These are phyloP conservation scores for Peromyscus eremicus DNA, from an alignment of 2,797 vertebrate genomes.

Conservation along the genomic window DNA sequence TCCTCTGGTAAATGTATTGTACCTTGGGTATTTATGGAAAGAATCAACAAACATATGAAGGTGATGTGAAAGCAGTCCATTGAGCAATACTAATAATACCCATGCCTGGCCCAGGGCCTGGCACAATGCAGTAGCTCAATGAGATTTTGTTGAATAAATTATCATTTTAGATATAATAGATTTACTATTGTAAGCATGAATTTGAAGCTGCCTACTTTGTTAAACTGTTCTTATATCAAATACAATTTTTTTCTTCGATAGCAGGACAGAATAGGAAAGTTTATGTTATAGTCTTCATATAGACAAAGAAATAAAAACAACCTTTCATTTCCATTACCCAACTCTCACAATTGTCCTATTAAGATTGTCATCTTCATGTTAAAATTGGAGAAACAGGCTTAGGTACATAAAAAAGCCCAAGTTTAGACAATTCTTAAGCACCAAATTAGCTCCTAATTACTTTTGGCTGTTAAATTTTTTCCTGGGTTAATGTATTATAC, in stretches of 20 bases:
- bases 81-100: neutral
- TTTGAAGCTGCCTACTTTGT: slow-evolving; percentile 1
- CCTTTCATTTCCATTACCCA: neutral
- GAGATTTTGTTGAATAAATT: slow-evolving; percentile 23
- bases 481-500: neutral
- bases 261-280: neutral
- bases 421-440: neutral
- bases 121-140: neutral
- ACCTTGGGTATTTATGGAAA: slow-evolving; percentile 8
- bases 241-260: slow-evolving; percentile 13
- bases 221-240: slow-evolving; percentile 25
- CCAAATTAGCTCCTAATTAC: neutral
- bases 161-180: neutral
- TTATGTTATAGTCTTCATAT: slow-evolving; percentile 26
- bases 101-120: neutral
- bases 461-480: neutral
- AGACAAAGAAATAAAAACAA: neutral
- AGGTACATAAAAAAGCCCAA: neutral
- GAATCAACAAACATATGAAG: neutral
- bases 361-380: slow-evolving; percentile 36
- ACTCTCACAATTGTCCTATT: neutral
- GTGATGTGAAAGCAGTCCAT: neutral
- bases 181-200: neutral
- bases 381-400: slow-evolving; percentile 27
- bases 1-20: slow-evolving; percentile 15